phyloP scores from a whole-genome alignment of 2,113 vertebrate genomes.

The Mobula birostris region DNA sequence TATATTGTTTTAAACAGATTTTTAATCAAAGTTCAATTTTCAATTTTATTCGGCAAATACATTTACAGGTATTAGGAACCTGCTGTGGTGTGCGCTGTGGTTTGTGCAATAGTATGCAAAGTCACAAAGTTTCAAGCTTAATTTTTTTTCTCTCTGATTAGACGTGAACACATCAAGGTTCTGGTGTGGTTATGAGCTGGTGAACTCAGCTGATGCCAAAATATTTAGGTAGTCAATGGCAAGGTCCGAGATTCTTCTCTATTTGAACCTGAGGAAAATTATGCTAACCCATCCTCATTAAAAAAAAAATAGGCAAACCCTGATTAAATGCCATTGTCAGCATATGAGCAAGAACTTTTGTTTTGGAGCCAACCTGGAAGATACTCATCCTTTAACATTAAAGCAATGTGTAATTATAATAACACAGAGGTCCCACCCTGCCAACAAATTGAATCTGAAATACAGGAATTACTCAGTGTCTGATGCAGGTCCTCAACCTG shows the following conservation, averaged over 20 bases:
- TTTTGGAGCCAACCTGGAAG: too few relatives aligned
- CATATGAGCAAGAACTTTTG: too few relatives aligned
- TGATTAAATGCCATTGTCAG: too few relatives aligned
- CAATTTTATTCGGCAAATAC: too few relatives aligned
- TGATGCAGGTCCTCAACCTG: too few relatives aligned
- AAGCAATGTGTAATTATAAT: not conserved
- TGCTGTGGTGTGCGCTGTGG: too few relatives aligned
- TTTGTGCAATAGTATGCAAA: not conserved
- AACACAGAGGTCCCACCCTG: not conserved
- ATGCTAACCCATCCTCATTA: not conserved
- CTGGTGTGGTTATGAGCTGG: not conserved
- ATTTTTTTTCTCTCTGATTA: not conserved
- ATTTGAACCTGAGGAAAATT: not conserved
- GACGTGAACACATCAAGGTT: not conserved
- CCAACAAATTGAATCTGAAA: too few relatives aligned
- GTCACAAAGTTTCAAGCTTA: not conserved
- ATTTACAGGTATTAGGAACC: too few relatives aligned
- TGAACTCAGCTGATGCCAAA: not conserved
- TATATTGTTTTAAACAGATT: not conserved
- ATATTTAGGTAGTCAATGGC: not conserved
- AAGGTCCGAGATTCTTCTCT: not conserved
- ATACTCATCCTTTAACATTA: too few relatives aligned
- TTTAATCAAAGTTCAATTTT: too few relatives aligned
- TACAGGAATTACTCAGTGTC: too few relatives aligned
- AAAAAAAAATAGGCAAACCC: not conserved